phyloP scores from a whole-genome alignment of 2,113 vertebrate genomes.

The Eptesicus fuscus region DNA sequence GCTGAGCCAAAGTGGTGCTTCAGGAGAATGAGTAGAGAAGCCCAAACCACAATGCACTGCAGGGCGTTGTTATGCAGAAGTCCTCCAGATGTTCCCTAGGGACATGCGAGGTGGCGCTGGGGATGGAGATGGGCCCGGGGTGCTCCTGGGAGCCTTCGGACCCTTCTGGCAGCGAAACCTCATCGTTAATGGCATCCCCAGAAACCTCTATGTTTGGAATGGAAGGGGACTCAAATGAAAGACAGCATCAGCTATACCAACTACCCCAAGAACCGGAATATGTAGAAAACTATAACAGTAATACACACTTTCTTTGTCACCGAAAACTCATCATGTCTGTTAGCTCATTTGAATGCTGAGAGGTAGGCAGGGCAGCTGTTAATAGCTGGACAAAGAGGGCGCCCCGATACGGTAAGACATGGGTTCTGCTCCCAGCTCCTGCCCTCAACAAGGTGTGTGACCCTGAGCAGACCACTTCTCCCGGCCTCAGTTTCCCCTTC shows the following conservation, averaged over 20 bases:
- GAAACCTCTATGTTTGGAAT: background rate
- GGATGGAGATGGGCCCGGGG: fast-evolving
- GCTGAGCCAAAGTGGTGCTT: background rate
- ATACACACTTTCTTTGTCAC: background rate
- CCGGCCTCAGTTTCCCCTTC: background rate
- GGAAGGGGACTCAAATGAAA: background rate
- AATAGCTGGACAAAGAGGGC: background rate
- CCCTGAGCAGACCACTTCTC: background rate
- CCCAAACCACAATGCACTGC: background rate
- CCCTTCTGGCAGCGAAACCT: background rate
- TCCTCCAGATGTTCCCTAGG: background rate
- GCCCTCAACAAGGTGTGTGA: fast-evolving
- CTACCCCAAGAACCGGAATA: background rate
- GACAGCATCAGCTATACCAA: background rate
- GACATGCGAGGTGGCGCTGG: too few species aligned
- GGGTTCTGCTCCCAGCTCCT: background rate
- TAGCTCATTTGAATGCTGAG: background rate
- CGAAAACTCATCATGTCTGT: background rate
- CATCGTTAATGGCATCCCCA: background rate
- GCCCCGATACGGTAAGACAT: fast-evolving
- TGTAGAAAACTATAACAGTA: background rate
- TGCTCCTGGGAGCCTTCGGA: background rate
- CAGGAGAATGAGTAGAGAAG: background rate
- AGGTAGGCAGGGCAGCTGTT: background rate
- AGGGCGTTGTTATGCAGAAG: background rate